Percentiles rank a stretch among this genome's conserved stretches.
phyloP scores from a whole-genome alignment of 2,888 invertebrate species.

The Chrysotoxum bicinctum region DNA sequence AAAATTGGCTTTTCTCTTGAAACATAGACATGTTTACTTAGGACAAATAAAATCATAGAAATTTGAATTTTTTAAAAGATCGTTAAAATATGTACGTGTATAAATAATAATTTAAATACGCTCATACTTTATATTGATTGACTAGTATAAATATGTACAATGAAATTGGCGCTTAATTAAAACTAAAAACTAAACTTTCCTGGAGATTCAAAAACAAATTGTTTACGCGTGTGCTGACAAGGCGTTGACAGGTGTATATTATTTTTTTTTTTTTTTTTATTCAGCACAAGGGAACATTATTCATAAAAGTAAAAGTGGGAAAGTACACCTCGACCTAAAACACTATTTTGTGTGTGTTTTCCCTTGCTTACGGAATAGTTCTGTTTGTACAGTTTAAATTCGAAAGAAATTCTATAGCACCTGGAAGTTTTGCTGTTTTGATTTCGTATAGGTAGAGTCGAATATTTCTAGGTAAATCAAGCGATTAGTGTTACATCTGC shows the following conservation, averaged over 20 bases:
- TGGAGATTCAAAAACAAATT: too few relatives aligned
- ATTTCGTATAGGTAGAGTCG: slow-evolving; percentile 14
- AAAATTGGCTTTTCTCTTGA: too few relatives aligned
- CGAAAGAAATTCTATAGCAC: slow-evolving; percentile 10
- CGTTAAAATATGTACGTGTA: too few relatives aligned
- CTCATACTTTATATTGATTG: too few relatives aligned
- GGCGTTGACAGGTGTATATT: background rate
- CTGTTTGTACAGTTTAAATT: background rate
- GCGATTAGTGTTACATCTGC: slow-evolving; percentile 12
- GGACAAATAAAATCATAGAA: too few relatives aligned
- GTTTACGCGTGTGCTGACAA: background rate
- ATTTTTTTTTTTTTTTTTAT: background rate
- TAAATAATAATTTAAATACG: too few relatives aligned
- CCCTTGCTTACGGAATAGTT: background rate
- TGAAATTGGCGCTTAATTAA: too few relatives aligned
- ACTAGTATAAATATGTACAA: too few relatives aligned
- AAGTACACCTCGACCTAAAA: background rate
- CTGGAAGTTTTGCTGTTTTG: background rate
- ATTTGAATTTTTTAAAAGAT: too few relatives aligned
- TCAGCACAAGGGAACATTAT: background rate
- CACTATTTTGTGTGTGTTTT: background rate
- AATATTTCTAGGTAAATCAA: slow-evolving; percentile 10
- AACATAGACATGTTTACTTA: too few relatives aligned
- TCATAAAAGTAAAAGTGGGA: background rate
- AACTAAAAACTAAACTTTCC: too few relatives aligned